Conservation (phyloP, 2,888 invertebrate species). For the Mylabris sibirica region DNA sequence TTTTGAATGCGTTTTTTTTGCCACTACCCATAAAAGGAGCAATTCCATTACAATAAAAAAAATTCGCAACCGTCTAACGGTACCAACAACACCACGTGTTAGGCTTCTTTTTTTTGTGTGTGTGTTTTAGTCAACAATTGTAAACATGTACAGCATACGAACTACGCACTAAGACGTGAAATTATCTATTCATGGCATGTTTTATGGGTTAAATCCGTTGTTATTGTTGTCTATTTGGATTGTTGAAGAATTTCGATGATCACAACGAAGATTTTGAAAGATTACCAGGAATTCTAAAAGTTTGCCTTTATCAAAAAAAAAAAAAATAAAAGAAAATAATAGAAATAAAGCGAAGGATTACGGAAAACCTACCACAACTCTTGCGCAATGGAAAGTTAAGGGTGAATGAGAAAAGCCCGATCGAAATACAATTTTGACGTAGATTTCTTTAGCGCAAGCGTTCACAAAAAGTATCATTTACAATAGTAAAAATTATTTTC, state of each 20-base stretch:
- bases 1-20: slow-evolving; percentile 7
- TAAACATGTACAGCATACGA: not conserved
- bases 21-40: slow-evolving; percentile 20
- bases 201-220: slow-evolving; percentile 40
- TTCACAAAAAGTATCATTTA: slow-evolving; percentile 43
- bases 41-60: not conserved
- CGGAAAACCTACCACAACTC: not conserved
- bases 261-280: no score
- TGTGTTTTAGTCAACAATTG: slow-evolving; percentile 4
- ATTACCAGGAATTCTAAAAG: no score
- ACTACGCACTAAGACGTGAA: slow-evolving; percentile 4
- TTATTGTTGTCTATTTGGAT: slow-evolving; percentile 27
- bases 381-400: slow-evolving; percentile 11
- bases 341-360: not conserved
- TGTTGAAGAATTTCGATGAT: not conserved
- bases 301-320: no score
- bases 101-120: not conserved
- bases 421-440: slow-evolving; percentile 51
- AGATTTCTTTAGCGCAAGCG: slow-evolving; percentile 44
- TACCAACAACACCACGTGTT: not conserved
- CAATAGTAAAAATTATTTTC: slow-evolving; percentile 40
- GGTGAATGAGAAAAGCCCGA: slow-evolving; percentile 38
- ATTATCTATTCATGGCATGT: slow-evolving; percentile 38
- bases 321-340: no score
- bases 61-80: not conserved